Evolutionary conservation across 2,113 vertebrate genomes (phyloP), one percentile per base, ranked within the genome.

Genomic region (Syngnathoides biaculeatus): DNA sequence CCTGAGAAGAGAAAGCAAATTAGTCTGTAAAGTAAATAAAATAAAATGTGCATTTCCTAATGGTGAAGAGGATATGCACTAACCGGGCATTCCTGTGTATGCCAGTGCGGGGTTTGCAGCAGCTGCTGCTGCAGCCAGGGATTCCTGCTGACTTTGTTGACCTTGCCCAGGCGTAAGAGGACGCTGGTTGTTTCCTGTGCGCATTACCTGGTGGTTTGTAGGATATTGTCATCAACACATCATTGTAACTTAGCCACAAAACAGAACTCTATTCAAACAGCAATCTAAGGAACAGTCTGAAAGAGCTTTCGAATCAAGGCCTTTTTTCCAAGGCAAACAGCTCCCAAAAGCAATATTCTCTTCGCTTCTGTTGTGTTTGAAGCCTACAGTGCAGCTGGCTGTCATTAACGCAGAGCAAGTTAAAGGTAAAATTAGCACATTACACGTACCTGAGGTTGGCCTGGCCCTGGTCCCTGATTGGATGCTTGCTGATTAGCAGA

Each of bases 41-140:
- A 20, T 9, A 27, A 30, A 4, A 13, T 53, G 15, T 9, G 20
- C 5, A n/a, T 2, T 11, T 1, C 27, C 39, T 20, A 43, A 19
- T 47, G 17, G 17, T 26, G 26, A 50, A 12, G 43, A 38, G 17
- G 42, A 20, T 15, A 27, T 50, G 24, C 19, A 47, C 63, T 8
- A 83, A 99, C 97, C 97, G 92, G 95, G 84, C 95, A 99, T 95
- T 85, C 95, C 95, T 55, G 97, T 88, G 77, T 98, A 99, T 55
- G 96, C 95, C 88, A 98, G 90, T 65, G 96, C 93, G 73, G 95
- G 93, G 87, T 98, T 98, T 79, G 95, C 94, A 69, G 94, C 94
- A 68, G 94, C 94, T 40, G 88, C 86, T 13, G 88, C 89, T 20
- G 89, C 89, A 73, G 95, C 97, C 64, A 98, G 90, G 40, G 95